Conservation (phyloP, 2,113 vertebrate species). For the Ceratotherium simum region DNA sequence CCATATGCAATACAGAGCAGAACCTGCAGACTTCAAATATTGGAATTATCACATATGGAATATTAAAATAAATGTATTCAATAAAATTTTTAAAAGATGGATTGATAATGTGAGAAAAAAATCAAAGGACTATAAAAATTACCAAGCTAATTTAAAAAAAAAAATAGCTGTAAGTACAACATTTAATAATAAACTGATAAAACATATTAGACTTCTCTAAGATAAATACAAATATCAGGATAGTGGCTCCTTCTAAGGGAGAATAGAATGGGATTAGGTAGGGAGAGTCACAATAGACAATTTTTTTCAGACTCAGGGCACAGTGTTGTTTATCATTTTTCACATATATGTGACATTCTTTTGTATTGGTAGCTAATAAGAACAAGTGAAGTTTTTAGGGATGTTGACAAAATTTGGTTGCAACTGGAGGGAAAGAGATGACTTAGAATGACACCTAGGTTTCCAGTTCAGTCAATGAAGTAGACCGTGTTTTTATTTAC, state of each 20-base stretch:
- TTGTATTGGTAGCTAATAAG: background rate
- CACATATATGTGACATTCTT: background rate
- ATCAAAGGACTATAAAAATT: background rate
- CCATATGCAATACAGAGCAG: background rate
- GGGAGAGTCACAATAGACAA: background rate
- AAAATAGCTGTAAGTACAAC: background rate
- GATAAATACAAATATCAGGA: background rate
- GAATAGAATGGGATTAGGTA: background rate
- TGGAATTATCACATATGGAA: background rate
- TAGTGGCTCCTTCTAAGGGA: background rate
- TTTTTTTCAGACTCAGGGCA: background rate
- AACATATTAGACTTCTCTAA: background rate
- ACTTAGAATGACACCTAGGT: background rate
- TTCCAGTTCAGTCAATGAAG: background rate
- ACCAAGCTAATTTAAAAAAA: background rate
- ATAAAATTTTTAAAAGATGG: background rate
- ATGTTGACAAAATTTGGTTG: background rate
- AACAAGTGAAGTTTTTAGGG: background rate
- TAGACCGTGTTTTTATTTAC: background rate
- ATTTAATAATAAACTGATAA: background rate
- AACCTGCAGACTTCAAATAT: background rate
- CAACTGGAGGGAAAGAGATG: background rate
- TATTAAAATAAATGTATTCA: background rate
- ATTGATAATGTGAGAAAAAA: background rate
- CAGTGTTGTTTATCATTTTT: background rate